Conservation (phyloP, 1,140 invertebrate genomes). For the Drosophila simulans region DNA sequence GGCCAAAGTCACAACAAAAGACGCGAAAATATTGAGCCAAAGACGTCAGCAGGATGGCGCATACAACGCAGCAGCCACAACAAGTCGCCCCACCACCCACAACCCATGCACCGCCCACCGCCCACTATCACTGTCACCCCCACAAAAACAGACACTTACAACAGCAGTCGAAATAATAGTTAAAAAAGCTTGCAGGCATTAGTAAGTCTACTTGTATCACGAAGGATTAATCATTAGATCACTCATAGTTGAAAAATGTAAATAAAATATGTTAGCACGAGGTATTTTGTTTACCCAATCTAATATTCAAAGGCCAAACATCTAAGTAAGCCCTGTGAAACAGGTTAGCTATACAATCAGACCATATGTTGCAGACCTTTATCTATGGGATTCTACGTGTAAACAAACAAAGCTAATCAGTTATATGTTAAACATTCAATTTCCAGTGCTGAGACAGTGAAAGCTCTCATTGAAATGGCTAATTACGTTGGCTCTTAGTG, state of each 20-base stretch:
- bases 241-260: no score
- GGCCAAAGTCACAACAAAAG: constrained; percentile 66
- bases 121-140: constrained; percentile 9
- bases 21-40: constrained; percentile 60
- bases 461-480: constrained; percentile 8
- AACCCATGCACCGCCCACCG: not conserved
- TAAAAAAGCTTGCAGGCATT: not conserved
- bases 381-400: no score
- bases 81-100: not conserved
- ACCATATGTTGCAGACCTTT: no score
- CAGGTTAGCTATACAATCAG: no score
- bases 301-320: no score
- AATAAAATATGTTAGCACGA: no score
- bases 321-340: no score
- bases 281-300: no score
- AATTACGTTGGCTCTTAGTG: constrained; percentile 6
- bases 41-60: constrained; percentile 70
- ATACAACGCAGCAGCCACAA: constrained; percentile 31
- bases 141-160: not conserved
- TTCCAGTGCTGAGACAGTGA: constrained; percentile 6
- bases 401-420: no score
- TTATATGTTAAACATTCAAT: no score
- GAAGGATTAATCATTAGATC: no score
- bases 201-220: not conserved
- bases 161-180: not conserved